Percentiles rank a stretch among this genome's conserved stretches.
Evolutionary conservation across 1,140 invertebrate species (phyloP).

Genomic region (Drosophila subobscura): DNA sequence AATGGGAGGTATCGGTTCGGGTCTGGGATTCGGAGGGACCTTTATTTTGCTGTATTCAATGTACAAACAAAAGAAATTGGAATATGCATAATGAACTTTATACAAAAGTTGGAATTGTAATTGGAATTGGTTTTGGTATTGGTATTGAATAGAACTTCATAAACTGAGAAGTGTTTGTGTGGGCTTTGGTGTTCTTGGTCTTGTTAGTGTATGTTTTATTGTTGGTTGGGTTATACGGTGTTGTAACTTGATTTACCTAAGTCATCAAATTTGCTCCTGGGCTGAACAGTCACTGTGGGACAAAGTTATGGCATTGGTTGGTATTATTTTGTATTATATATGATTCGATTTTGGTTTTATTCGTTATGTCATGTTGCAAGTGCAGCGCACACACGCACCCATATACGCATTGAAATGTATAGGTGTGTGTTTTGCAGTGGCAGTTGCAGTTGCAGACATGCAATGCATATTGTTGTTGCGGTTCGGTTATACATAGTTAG

Average conservation of each 20-base stretch:
- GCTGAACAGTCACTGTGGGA: constrained; percentile 88
- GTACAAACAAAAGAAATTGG: constrained; percentile 44
- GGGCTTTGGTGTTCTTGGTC: constrained; percentile 29
- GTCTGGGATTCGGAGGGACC: constrained; percentile 19
- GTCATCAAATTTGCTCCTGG: constrained; percentile 89
- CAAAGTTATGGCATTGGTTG: constrained; percentile 79
- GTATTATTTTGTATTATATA: constrained; percentile 73
- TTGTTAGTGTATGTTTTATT: constrained; percentile 37
- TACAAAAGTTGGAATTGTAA: constrained; percentile 58
- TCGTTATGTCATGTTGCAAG: constrained; percentile 42
- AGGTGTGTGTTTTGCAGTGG: constrained; percentile 13
- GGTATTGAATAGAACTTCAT: constrained; percentile 50
- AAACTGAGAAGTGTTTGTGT: constrained; percentile 58
- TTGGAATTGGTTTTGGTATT: constrained; percentile 21
- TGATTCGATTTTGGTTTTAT: constrained; percentile 53
- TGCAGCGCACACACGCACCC: constrained; percentile 23
- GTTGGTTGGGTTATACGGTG: constrained; percentile 32
- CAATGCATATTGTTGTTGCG: constrained; percentile 33
- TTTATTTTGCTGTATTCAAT: constrained; percentile 47
- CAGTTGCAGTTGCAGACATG: constrained; percentile 27
- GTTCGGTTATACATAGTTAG: constrained; percentile 51
- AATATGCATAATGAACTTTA: constrained; percentile 63
- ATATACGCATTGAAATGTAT: constrained; percentile 6
- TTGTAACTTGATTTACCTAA: constrained; percentile 86
- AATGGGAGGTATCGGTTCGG: constrained; percentile 17